Percentiles rank a stretch among this genome's conserved stretches.
Evolutionary conservation across 1,140 invertebrate genomes (phyloP).

Genomic region (Hirudo medicinalis): DNA sequence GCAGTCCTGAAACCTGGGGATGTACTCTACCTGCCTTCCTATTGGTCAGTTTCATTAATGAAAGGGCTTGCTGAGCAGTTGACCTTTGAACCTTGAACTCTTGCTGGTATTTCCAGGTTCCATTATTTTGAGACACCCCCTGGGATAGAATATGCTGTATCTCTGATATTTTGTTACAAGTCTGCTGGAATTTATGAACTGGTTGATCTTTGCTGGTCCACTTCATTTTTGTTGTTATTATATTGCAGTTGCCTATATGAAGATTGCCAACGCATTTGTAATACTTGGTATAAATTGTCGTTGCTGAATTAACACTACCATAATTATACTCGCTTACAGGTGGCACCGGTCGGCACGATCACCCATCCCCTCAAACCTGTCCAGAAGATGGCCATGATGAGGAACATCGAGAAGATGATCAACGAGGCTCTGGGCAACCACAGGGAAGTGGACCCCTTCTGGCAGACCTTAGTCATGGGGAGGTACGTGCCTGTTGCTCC

Average conservation of each 20-base stretch:
- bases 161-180: conserved; percentile 83
- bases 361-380: conserved; percentile 50
- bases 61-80: not conserved
- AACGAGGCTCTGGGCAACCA: conserved; percentile 49
- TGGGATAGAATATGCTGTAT: conserved; percentile 58
- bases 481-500: not conserved
- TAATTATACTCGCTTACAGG: conserved; percentile 34
- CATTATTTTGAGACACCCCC: conserved; percentile 74
- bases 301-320: too few relatives aligned
- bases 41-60: conserved; percentile 49
- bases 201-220: not conserved
- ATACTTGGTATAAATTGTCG: too few relatives aligned
- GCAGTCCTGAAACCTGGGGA: conserved; percentile 65
- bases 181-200: conserved; percentile 30
- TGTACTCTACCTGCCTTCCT: conserved; percentile 78
- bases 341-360: conserved; percentile 44
- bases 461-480: not conserved
- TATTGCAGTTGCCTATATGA: not conserved
- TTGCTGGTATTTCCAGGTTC: conserved; percentile 47
- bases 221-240: not conserved
- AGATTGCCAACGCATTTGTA: too few relatives aligned
- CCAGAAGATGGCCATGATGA: conserved; percentile 55
- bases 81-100: not conserved
- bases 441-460: conserved; percentile 31
- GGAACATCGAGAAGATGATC: conserved; percentile 58